Percentiles rank a stretch among this genome's conserved stretches.
Evolutionary conservation across 2,888 invertebrate species (phyloP).

Genomic region (Abscondita cerata): DNA sequence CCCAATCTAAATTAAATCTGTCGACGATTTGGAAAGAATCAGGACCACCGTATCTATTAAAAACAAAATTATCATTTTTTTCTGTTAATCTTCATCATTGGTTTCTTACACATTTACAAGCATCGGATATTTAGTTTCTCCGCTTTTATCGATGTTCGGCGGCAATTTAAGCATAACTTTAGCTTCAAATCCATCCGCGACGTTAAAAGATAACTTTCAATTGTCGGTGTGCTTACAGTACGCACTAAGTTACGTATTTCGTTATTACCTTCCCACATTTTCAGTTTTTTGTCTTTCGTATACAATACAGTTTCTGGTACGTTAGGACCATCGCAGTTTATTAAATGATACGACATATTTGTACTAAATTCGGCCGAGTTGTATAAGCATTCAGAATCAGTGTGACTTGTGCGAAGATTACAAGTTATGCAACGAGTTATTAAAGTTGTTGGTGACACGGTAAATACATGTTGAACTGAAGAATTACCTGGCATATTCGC

Average conservation of each 20-base stretch:
- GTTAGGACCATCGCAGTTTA: slow-evolving; percentile 85
- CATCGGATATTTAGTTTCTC: slow-evolving; percentile 78
- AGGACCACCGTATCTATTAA: slow-evolving; percentile 91
- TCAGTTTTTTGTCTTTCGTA: slow-evolving; percentile 58
- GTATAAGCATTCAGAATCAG: slow-evolving; percentile 66
- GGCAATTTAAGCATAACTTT: slow-evolving; percentile 80
- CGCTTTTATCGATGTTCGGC: slow-evolving; percentile 70
- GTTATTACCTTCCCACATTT: slow-evolving; percentile 73
- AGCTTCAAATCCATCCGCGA: slow-evolving; percentile 72
- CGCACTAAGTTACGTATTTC: slow-evolving; percentile 62
- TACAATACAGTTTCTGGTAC: slow-evolving; percentile 77
- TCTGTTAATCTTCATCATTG: too few relatives aligned
- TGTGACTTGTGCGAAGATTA: slow-evolving; percentile 60
- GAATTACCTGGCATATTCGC: slow-evolving; percentile 80
- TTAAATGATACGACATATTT: slow-evolving; percentile 70
- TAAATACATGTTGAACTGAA: slow-evolving; percentile 81
- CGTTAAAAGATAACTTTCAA: slow-evolving; percentile 67
- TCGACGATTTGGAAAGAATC: slow-evolving; percentile 86
- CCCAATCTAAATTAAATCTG: slow-evolving; percentile 86
- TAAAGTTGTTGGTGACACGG: slow-evolving; percentile 67
- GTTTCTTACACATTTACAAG: slow-evolving; percentile 84
- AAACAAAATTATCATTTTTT: too few relatives aligned
- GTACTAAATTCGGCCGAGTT: slow-evolving; percentile 74
- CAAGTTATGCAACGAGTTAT: slow-evolving; percentile 79
- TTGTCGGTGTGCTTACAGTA: slow-evolving; percentile 64